Base-by-base conservation (phyloP, 2,113 vertebrate species). In the Dinomys branickii region DNA sequence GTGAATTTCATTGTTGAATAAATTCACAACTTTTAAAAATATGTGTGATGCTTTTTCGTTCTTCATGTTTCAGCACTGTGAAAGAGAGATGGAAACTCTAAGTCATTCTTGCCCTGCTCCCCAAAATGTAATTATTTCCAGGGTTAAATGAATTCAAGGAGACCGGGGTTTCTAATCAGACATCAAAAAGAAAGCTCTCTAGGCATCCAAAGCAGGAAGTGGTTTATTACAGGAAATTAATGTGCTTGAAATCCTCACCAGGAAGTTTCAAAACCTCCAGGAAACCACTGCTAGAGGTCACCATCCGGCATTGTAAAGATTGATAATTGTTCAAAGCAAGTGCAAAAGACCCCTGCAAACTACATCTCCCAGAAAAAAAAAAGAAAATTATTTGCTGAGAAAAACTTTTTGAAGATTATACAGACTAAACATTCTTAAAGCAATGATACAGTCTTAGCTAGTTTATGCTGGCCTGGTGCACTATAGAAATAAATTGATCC, bases 191-290 rank as follows among this genome's bases (percentile, higher is more conserved):
- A 95, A 85, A 85, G 8, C 26, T 63, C 26, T 78, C n/a, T 77
- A 61, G n/a, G 58, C 95, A 92, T 83, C 81, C 88, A 54, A 87
- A 83, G 47, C 33, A 92, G 85, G 88, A 94, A 95, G 65, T 52
- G 85, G 80, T 58, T 95, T 96, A 63, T 52, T 50, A 87, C 58
- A 94, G 73, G 73, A 95, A 95, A 94, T 85, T 69, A n/a, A 38
- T 41, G 19, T n/a, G 19, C 58, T 78, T 85, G 89, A 44, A 89
- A n/a, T 81, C 63, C 63, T 89, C 65, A 77, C 56, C 80, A 83
- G 47, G 65, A 96, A 90, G 30, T 92, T 94, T 69, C 12, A 94
- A 77, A 77, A 91, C 13, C 63, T 6, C 65, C 80, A 61, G 73
- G 85, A 94, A 96, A 90, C 73, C 41, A 92, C 44, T 52, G 71